Base-by-base conservation (phyloP, 2,888 invertebrate genomes). In the Leucania comma region DNA sequence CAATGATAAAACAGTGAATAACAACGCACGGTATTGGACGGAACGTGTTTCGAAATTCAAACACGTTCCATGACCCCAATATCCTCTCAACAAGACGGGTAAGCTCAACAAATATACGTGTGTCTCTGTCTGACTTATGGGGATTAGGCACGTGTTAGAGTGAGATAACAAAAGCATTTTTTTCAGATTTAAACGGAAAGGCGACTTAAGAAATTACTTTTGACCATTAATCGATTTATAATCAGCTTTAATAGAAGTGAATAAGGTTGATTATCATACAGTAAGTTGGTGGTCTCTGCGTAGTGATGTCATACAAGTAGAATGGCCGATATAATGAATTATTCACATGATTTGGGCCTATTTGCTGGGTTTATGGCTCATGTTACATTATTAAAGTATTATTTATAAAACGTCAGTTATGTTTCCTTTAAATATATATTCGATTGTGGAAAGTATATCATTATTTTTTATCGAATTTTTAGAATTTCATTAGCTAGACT, bases 1-100 rank as follows among this genome's bases (percentile, higher is more conserved):
- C 95, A 95, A 95, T 95, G 90, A 91, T 88, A 91, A 86, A 86
- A 84, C 87, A 87, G 86, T 89, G 89, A 88, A 87, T 88, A 89
- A 89, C 90, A 90, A 89, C 91, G 93, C 92, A 88, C 90, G 91
- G 94, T 90, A 95, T 95, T 95, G 95, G 95, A 93, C 89, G 90
- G 90, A 87, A 93, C 93, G 92, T 91, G 92, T 93, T 94, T 95
- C 94, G 93, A 94, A 95, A 95, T 95, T 95, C 93, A 95, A 95
- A 95, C 94, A 93, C 94, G 95, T 94, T 94, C 94, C 90, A 92
- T 95, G 95, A 95, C 95, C 95, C 93, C 94, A 91, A 92, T 93
- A 90, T 92, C 87, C 89, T 88, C 89, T 89, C 77, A 84, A 86
- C 83, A 84, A 85, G 84, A 88, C 81, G 82, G 76, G 82, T 65